These are phyloP conservation scores for Phengaris arion DNA, from an alignment of 2,888 invertebrate genomes.

Conservation along the genomic window DNA sequence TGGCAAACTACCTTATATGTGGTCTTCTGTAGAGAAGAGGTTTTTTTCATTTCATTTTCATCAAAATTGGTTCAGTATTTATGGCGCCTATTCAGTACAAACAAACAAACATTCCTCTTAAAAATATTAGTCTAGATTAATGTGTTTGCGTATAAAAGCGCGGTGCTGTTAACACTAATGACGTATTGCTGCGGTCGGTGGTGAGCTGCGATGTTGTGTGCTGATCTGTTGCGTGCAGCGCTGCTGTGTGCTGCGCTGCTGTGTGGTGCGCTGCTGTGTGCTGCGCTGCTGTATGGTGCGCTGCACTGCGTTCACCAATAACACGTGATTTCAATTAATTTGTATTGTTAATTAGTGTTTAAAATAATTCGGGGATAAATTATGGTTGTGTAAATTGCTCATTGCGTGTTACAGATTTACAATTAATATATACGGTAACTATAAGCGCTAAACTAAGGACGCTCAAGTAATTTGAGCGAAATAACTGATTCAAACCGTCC, in stretches of 20 bases:
- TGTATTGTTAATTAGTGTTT: not conserved
- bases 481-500: too few species aligned
- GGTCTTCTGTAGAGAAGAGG: too few species aligned
- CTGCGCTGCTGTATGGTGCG: too few species aligned
- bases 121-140: too few species aligned
- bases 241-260: not conserved
- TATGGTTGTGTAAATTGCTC: not conserved
- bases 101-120: too few species aligned
- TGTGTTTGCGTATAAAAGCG: not conserved
- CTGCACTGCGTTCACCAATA: not conserved
- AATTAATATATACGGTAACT: not conserved
- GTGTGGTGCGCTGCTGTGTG: not conserved
- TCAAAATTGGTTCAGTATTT: too few species aligned
- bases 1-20: too few species aligned
- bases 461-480: too few species aligned
- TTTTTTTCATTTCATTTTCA: too few species aligned
- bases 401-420: not conserved
- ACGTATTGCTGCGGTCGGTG: not conserved
- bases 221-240: too few species aligned
- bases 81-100: too few species aligned
- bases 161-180: not conserved
- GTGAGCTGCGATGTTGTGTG: not conserved
- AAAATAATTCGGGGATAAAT: not conserved
- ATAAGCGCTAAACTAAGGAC: too few species aligned
- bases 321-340: not conserved